These are phyloP conservation scores for Lithophane semibrunnea DNA, from an alignment of 2,888 invertebrate species.

Conservation along the genomic window DNA sequence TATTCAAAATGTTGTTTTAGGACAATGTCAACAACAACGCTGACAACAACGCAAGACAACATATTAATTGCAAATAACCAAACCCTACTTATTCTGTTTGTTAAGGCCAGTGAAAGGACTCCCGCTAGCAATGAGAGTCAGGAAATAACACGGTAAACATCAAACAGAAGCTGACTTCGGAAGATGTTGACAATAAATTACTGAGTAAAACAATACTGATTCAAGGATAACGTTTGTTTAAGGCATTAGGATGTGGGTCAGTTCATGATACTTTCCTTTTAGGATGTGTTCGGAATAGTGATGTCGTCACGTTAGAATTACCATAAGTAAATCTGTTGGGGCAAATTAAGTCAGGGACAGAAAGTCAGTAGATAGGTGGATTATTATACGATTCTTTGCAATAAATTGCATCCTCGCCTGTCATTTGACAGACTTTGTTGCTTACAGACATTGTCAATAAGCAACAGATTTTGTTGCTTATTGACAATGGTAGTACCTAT, in stretches of 20 bases:
- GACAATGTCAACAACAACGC: conserved; percentile 75
- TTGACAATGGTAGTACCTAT: background rate
- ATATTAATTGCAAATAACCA: conserved; percentile 82
- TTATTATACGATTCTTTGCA: background rate
- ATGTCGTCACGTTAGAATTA: conserved; percentile 3
- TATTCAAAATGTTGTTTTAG: conserved; percentile 82
- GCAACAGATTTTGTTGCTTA: too few relatives aligned
- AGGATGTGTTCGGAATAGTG: conserved; percentile 30
- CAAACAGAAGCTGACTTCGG: conserved; percentile 52
- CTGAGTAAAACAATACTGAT: conserved; percentile 50
- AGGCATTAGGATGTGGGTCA: conserved; percentile 43
- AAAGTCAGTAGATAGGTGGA: background rate
- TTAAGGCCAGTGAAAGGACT: conserved; percentile 58
- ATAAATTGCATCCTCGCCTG: too few relatives aligned
- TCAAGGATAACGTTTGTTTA: conserved; percentile 49
- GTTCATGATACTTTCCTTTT: conserved; percentile 32
- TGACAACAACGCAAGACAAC: conserved; percentile 70
- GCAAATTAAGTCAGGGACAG: background rate
- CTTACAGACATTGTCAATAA: too few relatives aligned
- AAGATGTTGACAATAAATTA: conserved; percentile 55
- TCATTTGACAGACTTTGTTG: too few relatives aligned
- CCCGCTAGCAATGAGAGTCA: conserved; percentile 33
- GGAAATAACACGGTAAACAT: conserved; percentile 52
- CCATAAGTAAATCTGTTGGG: conserved; percentile 6
- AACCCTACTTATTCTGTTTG: conserved; percentile 67